Percentiles rank a stretch among this genome's conserved stretches.
These are phyloP conservation scores for Tachysurus fulvidraco DNA, from an alignment of 2,113 vertebrate genomes.

Conservation along the genomic window DNA sequence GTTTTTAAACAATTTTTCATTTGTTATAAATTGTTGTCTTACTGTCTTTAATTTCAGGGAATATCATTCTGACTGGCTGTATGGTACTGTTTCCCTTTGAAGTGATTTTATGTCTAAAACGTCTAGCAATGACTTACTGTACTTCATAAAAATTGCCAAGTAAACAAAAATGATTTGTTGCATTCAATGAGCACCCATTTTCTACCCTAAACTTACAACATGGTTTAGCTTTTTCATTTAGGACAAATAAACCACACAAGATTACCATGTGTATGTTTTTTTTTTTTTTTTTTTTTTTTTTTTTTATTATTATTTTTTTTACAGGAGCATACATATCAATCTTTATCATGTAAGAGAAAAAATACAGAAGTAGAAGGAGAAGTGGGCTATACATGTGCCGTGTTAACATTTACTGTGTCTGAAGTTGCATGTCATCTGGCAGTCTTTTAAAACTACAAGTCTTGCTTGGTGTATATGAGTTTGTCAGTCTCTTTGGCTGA, in stretches of 20 bases:
- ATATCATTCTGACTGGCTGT: no score
- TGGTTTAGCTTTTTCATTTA: background rate
- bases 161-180: background rate
- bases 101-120: background rate
- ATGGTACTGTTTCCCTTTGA: no score
- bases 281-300: no score
- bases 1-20: no score
- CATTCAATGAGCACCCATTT: background rate
- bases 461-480: background rate
- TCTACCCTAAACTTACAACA: background rate
- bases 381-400: background rate
- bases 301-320: no score
- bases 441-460: background rate
- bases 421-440: background rate
- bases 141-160: background rate
- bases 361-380: background rate
- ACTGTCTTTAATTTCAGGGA: no score
- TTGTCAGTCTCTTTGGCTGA: background rate
- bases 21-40: no score
- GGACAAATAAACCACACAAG: no score
- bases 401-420: background rate
- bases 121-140: background rate
- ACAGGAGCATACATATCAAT: no score
- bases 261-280: no score
- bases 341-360: background rate